Percentiles rank a stretch among this genome's conserved stretches.
Conservation (phyloP, 2,888 invertebrate species). For the Koerneria pararmatus region DNA sequence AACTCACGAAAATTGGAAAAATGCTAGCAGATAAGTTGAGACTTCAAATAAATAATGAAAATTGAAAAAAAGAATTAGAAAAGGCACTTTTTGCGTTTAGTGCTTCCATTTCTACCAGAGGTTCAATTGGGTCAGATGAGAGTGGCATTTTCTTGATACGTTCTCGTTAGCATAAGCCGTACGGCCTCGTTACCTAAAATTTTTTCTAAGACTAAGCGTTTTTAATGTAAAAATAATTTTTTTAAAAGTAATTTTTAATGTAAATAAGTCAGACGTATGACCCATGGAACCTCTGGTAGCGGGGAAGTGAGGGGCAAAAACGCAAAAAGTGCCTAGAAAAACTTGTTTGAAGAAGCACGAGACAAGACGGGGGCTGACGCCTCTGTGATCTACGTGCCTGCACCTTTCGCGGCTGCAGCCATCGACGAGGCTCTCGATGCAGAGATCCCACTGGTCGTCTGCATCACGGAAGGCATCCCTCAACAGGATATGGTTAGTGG, state of each 20-base stretch:
- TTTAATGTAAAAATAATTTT: no score
- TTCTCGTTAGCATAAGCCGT: no score
- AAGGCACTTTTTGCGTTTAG: no score
- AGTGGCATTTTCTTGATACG: no score
- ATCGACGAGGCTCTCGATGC: conserved; percentile 62
- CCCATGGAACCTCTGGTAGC: neutral
- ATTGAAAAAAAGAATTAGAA: neutral
- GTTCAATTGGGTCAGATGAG: no score
- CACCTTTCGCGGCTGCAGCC: conserved; percentile 81
- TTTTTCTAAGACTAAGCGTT: no score
- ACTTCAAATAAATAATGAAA: no score
- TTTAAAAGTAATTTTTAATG: no score
- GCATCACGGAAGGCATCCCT: conserved; percentile 83
- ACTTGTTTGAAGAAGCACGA: conserved; percentile 31
- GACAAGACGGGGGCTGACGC: conserved; percentile 83
- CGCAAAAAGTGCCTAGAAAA: neutral
- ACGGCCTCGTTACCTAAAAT: no score
- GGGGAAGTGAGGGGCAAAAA: neutral
- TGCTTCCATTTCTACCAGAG: neutral
- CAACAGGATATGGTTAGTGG: conserved; percentile 88
- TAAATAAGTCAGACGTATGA: no score
- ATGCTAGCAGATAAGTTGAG: no score
- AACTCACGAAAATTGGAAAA: no score
- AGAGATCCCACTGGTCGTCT: conserved; percentile 74
- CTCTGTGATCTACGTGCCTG: conserved; percentile 93